Percentiles rank a stretch among this genome's conserved stretches.
These are phyloP conservation scores for Malurus melanocephalus DNA, from an alignment of 2,113 vertebrate genomes.

Conservation along the genomic window DNA sequence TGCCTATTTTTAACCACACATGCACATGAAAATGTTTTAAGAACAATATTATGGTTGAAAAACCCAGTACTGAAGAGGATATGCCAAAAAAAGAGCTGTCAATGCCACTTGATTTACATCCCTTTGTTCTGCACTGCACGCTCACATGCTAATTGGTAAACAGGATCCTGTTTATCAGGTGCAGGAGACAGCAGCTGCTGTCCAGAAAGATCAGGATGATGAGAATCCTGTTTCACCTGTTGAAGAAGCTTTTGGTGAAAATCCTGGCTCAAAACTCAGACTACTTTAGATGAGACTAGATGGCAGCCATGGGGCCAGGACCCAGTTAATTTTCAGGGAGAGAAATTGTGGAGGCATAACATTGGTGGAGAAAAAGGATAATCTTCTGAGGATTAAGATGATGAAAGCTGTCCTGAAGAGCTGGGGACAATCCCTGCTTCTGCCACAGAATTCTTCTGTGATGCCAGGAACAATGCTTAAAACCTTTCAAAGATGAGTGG, in stretches of 20 bases:
- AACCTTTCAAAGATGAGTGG: not conserved
- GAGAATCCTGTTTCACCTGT: not conserved
- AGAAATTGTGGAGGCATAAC: not conserved
- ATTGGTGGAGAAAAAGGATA: not conserved
- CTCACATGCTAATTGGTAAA: constrained; percentile 14
- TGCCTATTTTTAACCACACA: not conserved
- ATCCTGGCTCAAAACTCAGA: not conserved
- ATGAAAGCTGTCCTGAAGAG: not conserved
- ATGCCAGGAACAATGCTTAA: not conserved
- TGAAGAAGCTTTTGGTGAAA: constrained; percentile 8
- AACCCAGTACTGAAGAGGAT: not conserved
- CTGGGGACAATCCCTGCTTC: not conserved
- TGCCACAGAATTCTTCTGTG: not conserved
- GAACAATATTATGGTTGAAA: not conserved
- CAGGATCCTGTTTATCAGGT: constrained; percentile 19
- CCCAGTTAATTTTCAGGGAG: not conserved
- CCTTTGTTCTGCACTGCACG: not conserved
- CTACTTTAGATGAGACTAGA: not conserved
- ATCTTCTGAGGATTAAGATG: not conserved
- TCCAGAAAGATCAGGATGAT: constrained; percentile 17
- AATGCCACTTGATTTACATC: not conserved
- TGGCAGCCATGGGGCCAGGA: not conserved
- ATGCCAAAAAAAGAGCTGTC: constrained; percentile 12
- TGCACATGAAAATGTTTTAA: not conserved
- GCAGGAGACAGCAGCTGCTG: not conserved